Percentiles rank a stretch among this genome's conserved stretches.
phyloP scores from a whole-genome alignment of 2,113 vertebrate genomes.

The Rhabdornis inornatus region DNA sequence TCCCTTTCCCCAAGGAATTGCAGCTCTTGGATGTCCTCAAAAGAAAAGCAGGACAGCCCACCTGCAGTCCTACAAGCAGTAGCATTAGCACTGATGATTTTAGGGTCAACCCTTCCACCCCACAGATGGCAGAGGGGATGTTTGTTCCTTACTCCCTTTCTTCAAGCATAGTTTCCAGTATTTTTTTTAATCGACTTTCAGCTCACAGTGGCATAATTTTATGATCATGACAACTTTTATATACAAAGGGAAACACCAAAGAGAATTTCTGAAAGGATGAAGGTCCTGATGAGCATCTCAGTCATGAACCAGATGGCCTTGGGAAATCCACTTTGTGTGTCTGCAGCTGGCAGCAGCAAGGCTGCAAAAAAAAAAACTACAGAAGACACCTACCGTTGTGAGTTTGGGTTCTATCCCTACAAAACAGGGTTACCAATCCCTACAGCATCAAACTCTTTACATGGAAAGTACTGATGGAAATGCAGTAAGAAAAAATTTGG shows the following conservation, averaged over 20 bases:
- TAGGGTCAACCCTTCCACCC: not conserved
- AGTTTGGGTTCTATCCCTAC: not conserved
- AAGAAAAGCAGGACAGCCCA: constrained; percentile 16
- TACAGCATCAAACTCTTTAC: not conserved
- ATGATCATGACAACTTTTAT: not conserved
- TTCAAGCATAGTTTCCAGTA: not conserved
- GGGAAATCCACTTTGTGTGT: not conserved
- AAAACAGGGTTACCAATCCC: not conserved
- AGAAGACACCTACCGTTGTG: not conserved
- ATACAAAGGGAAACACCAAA: not conserved
- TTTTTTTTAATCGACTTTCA: not conserved
- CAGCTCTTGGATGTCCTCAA: not conserved
- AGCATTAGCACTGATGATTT: not conserved
- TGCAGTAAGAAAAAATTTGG: not conserved
- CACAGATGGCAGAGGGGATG: not conserved
- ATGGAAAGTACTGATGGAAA: not conserved
- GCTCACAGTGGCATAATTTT: not conserved
- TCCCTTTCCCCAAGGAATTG: constrained; percentile 28
- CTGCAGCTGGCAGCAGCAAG: not conserved
- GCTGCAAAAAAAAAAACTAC: not conserved
- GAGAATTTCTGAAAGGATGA: not conserved
- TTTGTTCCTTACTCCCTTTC: not conserved
- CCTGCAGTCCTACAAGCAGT: not conserved
- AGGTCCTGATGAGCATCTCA: not conserved
- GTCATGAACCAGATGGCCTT: not conserved